These are phyloP conservation scores for Tipula unca DNA, from an alignment of 2,888 invertebrate species.

Conservation along the genomic window DNA sequence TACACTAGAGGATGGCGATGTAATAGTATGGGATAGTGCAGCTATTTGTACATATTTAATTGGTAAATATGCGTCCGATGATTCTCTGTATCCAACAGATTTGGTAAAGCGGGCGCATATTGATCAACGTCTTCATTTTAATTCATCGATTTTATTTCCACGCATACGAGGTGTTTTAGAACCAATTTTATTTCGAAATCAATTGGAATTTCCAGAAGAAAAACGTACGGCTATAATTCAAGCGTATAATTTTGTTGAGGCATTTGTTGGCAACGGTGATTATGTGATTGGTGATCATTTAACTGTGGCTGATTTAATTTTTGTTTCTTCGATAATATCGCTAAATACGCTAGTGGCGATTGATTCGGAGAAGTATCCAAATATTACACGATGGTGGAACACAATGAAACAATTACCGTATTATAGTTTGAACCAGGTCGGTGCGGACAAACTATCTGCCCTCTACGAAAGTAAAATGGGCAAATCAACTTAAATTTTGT, in stretches of 20 bases:
- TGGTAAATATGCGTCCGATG: not conserved
- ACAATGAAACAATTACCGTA: not conserved
- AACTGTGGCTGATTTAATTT: slow-evolving; percentile 1
- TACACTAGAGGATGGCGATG: not conserved
- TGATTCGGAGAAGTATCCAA: not conserved
- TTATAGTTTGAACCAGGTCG: not conserved
- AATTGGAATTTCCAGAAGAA: not conserved
- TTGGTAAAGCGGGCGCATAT: not conserved
- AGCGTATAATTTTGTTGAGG: not conserved
- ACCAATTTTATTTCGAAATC: not conserved
- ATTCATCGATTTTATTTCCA: slow-evolving; percentile 2
- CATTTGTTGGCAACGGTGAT: not conserved
- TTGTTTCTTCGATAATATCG: not conserved
- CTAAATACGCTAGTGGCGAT: not conserved
- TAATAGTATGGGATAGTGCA: not conserved
- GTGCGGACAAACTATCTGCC: not conserved
- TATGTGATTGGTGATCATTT: not conserved
- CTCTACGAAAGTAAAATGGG: not conserved
- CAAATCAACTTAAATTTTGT: not conserved
- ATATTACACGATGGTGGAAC: not conserved
- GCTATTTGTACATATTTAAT: slow-evolving; percentile 3
- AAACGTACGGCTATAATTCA: not conserved
- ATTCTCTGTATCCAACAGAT: slow-evolving; percentile 1
- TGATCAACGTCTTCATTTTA: slow-evolving; percentile 9
- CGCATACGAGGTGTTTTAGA: not conserved